Percentiles rank a stretch among this genome's conserved stretches.
phyloP scores from a whole-genome alignment of 1,140 invertebrate genomes.

The Lerema accius region DNA sequence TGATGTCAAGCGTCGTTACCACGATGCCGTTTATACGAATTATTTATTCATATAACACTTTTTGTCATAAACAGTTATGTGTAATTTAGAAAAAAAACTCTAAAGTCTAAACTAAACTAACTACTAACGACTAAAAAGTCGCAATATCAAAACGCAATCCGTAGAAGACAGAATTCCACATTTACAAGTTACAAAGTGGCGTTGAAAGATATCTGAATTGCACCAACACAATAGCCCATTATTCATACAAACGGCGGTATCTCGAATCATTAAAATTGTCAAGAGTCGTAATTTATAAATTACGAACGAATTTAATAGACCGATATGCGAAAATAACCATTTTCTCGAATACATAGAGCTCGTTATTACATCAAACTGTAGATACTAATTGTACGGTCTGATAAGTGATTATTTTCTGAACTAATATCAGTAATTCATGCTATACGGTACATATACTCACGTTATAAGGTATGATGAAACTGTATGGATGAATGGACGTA shows the following conservation, averaged over 20 bases:
- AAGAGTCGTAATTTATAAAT: conserved; percentile 22
- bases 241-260: conserved; percentile 17
- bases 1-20: too few species aligned
- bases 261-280: conserved; percentile 19
- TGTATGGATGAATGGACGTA: too few species aligned
- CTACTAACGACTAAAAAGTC: too few species aligned
- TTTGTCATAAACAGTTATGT: too few species aligned
- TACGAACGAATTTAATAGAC: conserved; percentile 14
- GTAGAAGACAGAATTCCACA: not conserved
- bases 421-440: too few species aligned
- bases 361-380: not conserved
- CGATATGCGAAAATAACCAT: conserved; percentile 12
- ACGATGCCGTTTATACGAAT: too few species aligned
- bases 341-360: conserved; percentile 20
- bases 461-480: too few species aligned
- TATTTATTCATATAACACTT: too few species aligned
- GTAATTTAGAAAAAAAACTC: too few species aligned
- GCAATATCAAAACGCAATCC: not conserved
- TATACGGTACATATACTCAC: too few species aligned
- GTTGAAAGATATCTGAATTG: conserved; percentile 22
- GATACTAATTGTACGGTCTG: conserved; percentile 2
- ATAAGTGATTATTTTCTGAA: conserved; percentile 2
- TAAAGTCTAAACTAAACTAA: too few species aligned
- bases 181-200: conserved; percentile 13
- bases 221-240: conserved; percentile 16